Base-by-base conservation (phyloP, 2,888 invertebrate species). In the Heliconius erato region DNA sequence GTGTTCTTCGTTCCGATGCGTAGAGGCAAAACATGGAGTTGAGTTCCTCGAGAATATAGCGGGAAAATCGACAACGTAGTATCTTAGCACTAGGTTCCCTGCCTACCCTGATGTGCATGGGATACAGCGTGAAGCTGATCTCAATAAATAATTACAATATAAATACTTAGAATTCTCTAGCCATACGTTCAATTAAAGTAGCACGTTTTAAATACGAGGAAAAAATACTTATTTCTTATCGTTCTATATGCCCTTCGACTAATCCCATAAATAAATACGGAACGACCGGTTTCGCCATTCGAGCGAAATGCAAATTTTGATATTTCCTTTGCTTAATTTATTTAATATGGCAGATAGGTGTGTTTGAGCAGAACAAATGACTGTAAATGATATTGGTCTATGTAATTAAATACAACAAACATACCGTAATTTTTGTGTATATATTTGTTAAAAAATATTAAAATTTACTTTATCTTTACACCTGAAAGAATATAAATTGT, bases 211-310 rank as follows among this genome's bases (percentile, higher is more conserved):
- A 71, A 81, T 82, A 84, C 59, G 84, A 84, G 84, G 59, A 84
- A 88, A 89, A 85, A 84, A 74, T 67, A 68, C 67, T 78, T 49
- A 67, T 26, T 68, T 78, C 78, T 78, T 78, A 78, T 68, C 78
- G 49, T 32, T 84, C 88, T 89, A 89, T 89, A 88, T 89, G 89
- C 90, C 89, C 90, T 91, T 90, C 89, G 87, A 85, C 87, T 89
- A 89, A 91, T 91, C 89, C 89, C 87, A 83, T 88, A 89, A 89
- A 89, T 89, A 92, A 91, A 93, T 88, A 91, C 90, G 90, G 91
- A 91, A 92, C 86, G 86, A 86, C 77, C 85, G 86, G 80, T 83
- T 84, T 79, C 79, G 80, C 74, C 80, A 82, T 63, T 26, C 32
- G 68, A 83, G 84, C 84, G 80, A 84, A 40, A 89, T 89, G 89